Evolutionary conservation across 1,140 invertebrate genomes (phyloP), one percentile per base, ranked within the genome.

Genomic region (Xylocopa sonorina): DNA sequence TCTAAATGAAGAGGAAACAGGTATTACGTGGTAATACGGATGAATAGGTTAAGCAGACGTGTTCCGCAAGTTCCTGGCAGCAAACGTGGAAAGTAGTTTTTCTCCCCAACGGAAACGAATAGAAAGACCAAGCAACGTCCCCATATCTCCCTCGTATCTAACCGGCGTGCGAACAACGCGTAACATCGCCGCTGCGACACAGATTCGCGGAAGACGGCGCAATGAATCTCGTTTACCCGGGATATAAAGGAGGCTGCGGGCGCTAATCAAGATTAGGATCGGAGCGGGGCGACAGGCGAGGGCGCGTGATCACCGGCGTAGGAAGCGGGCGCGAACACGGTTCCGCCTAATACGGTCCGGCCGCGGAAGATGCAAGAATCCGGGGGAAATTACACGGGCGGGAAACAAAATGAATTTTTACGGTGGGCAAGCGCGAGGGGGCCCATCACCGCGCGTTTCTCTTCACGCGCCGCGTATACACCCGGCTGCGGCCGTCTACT

Each of bases 351-450:
- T 85, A 84, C 82, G 78, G 60, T 80, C 78, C 67, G 21, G 63
- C n/a, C 32, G 68, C 48, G 78, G 66, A 83, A 85, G 83, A 84
- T 80, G 83, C 79, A 85, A 83, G 81, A 85, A 85, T 84, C 82
- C 73, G 57, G 63, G 71, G 43, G 77, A 73, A 83, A 84, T 85
- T 85, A 85, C 84, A 84, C 66, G 60, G 43, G 51, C 32, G 83
- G 77, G 75, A 53, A 68, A 58, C 66, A 77, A 87, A 85, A 88
- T 88, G 85, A 87, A 88, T 88, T 88, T 88, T 88, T 88, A 88
- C 85, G 86, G 86, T 79, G 69, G 83, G 69, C 58, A 18, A 14
- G 24, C 16, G 32, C 16, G 43, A 10, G 80, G 63, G 83, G 73
- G 83, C 72, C 72, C 80, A 80, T 85, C 83, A 81, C n/a, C n/a